Base-by-base conservation (phyloP, 1,140 invertebrate genomes). In the Marisa cornuarietis region DNA sequence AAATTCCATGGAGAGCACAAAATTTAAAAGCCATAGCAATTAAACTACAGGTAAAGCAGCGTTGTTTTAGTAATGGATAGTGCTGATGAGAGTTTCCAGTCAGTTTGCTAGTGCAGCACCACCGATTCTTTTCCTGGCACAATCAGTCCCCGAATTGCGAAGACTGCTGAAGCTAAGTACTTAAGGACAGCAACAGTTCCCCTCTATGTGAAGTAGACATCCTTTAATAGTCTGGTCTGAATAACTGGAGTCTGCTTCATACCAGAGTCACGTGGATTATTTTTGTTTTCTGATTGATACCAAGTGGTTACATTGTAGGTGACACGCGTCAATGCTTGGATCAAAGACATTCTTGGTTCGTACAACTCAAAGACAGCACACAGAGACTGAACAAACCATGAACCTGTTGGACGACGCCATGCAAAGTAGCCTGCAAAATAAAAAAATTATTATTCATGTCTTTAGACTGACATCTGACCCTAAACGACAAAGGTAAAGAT, bases 341-440 rank as follows among this genome's bases (percentile, higher is more conserved):
- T 95, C 16, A 98, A 89, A 14, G 98, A 90, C 87, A 98, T 96
- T 78, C 94, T 92, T 26, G 94, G 93, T 8, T 76, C 62, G 42
- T 69, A 73, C 82, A 92, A 92, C 62, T 93, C 92, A 11, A 99
- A 89, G 85, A 97, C 95, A 18, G 94, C 91, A 88, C 95, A 95
- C 1, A 99, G 91, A 14, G 96, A 95, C 92, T 98, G 96, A 91
- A 99, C 95, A 87, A 98, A 99, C 97, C 97, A 99, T 0, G 97
- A 98, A 22, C 91, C 90, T 20, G 94, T 95, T 16, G 96, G 96
- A 88, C 98, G 98, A 79, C 97, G 93, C 97, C 97, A 99, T 1
- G 97, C 98, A 91, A 95, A 99, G 90, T 94, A 95, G 79, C 96
- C 96, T 96, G 84, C 16, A 42, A 2, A 42, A 42, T 68, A 54